These are phyloP conservation scores for Ptiloglossa arizonensis DNA, from an alignment of 1,140 invertebrate genomes.

Conservation along the genomic window DNA sequence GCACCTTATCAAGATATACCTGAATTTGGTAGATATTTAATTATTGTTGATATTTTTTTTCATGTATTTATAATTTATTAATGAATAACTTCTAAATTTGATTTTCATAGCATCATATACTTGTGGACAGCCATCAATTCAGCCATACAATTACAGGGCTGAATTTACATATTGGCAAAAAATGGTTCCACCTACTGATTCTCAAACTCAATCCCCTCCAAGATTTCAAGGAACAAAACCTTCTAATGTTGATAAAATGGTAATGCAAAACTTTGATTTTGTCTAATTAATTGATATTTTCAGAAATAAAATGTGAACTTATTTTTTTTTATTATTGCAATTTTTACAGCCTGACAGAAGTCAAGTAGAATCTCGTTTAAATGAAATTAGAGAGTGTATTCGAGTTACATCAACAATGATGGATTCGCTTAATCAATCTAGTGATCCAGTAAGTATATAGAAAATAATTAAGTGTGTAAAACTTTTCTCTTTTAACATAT, in stretches of 20 bases:
- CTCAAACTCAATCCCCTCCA: slow-evolving; percentile 66
- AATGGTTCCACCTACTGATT: slow-evolving; percentile 72
- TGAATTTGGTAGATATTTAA: slow-evolving; percentile 66
- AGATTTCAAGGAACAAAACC: slow-evolving; percentile 65
- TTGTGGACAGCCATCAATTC: slow-evolving; percentile 60
- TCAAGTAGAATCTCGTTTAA: slow-evolving; percentile 83
- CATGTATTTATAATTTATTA: neutral
- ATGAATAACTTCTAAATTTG: slow-evolving; percentile 19
- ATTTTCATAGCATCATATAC: slow-evolving; percentile 56
- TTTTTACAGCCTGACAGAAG: slow-evolving; percentile 80
- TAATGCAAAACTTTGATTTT: slow-evolving; percentile 39
- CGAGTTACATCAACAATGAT: slow-evolving; percentile 84
- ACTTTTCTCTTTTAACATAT: slow-evolving; percentile 12
- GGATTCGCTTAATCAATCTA: slow-evolving; percentile 84
- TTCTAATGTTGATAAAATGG: slow-evolving; percentile 75
- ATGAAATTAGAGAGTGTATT: slow-evolving; percentile 85
- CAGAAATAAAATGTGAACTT: neutral
- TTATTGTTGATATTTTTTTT: slow-evolving; percentile 28
- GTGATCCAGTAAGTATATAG: slow-evolving; percentile 82
- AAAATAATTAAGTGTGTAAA: slow-evolving; percentile 7
- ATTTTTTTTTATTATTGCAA: slow-evolving; percentile 17
- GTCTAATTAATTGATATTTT: neutral
- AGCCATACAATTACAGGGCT: slow-evolving; percentile 64
- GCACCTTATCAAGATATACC: slow-evolving; percentile 67
- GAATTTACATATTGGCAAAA: slow-evolving; percentile 68